These are phyloP conservation scores for Parelbella ahira DNA, from an alignment of 2,888 invertebrate species.

Conservation along the genomic window DNA sequence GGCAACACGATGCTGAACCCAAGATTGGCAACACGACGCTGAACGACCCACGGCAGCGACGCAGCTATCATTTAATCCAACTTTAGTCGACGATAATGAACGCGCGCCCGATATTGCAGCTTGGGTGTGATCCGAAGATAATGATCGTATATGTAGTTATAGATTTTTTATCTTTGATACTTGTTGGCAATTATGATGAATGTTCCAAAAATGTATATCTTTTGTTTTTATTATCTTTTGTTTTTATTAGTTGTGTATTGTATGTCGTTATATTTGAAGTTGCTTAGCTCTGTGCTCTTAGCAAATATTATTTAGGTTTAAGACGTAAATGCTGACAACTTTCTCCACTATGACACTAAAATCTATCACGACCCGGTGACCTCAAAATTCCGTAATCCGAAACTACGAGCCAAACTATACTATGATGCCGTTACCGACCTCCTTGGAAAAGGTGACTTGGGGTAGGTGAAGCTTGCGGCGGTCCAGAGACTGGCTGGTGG, in stretches of 20 bases:
- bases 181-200: too few relatives aligned
- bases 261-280: too few relatives aligned
- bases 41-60: conserved; percentile 2
- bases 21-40: too few relatives aligned
- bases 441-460: conserved; percentile 92
- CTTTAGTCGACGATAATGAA: not conserved
- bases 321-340: not conserved
- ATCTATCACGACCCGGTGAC: conserved; percentile 26
- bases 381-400: conserved; percentile 26
- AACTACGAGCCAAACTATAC: conserved; percentile 73
- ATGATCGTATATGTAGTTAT: too few relatives aligned
- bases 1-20: conserved; percentile 10
- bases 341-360: not conserved
- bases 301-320: too few relatives aligned
- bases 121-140: too few relatives aligned
- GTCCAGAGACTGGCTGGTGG: conserved; percentile 82
- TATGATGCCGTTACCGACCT: conserved; percentile 94
- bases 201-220: too few relatives aligned
- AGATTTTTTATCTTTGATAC: too few relatives aligned
- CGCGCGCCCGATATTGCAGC: too few relatives aligned
- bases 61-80: conserved; percentile 6
- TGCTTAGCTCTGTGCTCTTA: too few relatives aligned
- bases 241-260: too few relatives aligned
- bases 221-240: too few relatives aligned
- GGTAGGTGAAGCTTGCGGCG: conserved; percentile 86